Percentiles rank a stretch among this genome's conserved stretches.
These are phyloP conservation scores for Fregetta grallaria DNA, from an alignment of 2,113 vertebrate genomes.

Conservation along the genomic window DNA sequence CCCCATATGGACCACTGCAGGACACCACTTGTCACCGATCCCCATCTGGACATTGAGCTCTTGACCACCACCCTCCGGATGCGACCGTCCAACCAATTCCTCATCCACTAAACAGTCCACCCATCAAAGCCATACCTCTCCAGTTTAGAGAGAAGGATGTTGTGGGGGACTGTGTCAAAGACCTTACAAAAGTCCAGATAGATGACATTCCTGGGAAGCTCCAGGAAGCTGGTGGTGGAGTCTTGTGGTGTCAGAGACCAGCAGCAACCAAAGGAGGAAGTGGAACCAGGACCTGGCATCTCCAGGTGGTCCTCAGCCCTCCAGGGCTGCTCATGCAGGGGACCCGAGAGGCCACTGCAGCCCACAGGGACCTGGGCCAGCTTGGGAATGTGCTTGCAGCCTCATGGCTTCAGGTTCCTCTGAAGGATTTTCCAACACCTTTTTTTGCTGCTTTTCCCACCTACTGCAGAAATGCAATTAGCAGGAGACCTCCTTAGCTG, in stretches of 20 bases:
- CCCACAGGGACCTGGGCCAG: neutral
- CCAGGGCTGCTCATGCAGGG: neutral
- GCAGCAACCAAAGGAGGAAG: neutral
- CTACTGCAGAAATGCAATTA: neutral
- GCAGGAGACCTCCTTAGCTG: neutral
- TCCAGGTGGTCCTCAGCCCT: neutral
- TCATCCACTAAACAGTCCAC: neutral
- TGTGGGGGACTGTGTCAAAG: neutral
- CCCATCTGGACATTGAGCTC: neutral
- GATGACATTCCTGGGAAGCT: neutral
- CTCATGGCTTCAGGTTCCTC: neutral
- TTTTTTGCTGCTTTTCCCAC: neutral
- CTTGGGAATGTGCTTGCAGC: neutral
- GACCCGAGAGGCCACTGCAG: neutral
- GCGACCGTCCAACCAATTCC: neutral
- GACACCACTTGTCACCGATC: neutral
- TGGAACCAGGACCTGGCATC: neutral
- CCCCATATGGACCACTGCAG: neutral
- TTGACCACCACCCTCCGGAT: neutral
- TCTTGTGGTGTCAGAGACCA: neutral
- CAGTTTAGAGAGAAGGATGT: neutral
- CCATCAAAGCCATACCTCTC: neutral
- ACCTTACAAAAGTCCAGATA: neutral
- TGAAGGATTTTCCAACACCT: neutral
- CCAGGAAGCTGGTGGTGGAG: neutral